A percentile compares a stretch with the other conserved stretches of the same genome.
Evolutionary conservation across 1,140 invertebrate species (phyloP).

Genomic region (Aphidius gifuensis): DNA sequence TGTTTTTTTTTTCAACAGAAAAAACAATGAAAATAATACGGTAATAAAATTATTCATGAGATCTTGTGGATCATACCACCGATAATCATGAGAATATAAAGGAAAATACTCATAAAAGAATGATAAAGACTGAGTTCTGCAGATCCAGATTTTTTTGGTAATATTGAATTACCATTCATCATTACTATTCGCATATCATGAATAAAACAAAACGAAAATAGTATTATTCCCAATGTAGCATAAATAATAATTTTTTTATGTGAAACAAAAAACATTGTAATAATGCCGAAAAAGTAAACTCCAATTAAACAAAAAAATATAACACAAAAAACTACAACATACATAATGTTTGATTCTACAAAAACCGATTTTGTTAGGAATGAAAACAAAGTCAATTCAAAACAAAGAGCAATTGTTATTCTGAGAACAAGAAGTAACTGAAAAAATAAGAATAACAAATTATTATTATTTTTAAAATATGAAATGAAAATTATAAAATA

Average conservation of each 20-base stretch:
- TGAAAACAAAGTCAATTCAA: slow-evolving; percentile 86
- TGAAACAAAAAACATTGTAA: slow-evolving; percentile 65
- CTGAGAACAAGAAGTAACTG: slow-evolving; percentile 79
- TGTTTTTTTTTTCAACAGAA: too few relatives aligned
- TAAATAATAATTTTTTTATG: slow-evolving; percentile 71
- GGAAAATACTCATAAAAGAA: slow-evolving; percentile 88
- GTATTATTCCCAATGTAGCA: slow-evolving; percentile 73
- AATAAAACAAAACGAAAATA: slow-evolving; percentile 82
- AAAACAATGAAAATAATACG: too few relatives aligned
- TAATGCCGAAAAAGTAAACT: slow-evolving; percentile 78
- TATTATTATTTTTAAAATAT: too few relatives aligned
- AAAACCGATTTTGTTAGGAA: slow-evolving; percentile 94
- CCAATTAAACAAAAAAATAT: slow-evolving; percentile 76
- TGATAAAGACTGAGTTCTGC: slow-evolving; percentile 88
- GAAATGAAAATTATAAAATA: too few relatives aligned
- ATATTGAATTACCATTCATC: slow-evolving; percentile 85
- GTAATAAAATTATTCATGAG: neutral
- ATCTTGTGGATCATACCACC: slow-evolving; percentile 58
- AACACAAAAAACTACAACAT: too few relatives aligned
- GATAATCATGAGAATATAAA: slow-evolving; percentile 81
- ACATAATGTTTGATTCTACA: slow-evolving; percentile 78
- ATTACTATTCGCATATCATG: slow-evolving; percentile 96
- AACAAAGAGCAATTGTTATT: slow-evolving; percentile 74
- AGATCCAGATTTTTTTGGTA: slow-evolving; percentile 95
- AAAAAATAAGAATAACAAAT: slow-evolving; percentile 25